Base-by-base conservation (phyloP, 2,113 vertebrate genomes). In the Oenanthe oenanthe region DNA sequence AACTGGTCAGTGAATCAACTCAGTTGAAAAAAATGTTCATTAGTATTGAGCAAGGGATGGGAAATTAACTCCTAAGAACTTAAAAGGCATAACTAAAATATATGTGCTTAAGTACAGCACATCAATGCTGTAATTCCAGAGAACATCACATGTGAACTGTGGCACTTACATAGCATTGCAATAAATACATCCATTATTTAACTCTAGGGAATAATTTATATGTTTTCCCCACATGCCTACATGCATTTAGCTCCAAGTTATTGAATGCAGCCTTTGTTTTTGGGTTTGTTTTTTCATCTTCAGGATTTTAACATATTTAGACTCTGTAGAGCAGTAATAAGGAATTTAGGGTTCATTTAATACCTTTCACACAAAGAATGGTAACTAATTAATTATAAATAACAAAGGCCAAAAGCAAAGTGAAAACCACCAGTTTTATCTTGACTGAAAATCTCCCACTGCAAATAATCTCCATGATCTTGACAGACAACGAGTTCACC, bases 21-120 rank as follows among this genome's bases (percentile, higher is more conserved):
- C 85, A 83, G 67, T 72, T 83, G 54, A 84, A 97, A 94, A 85
- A 62, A 53, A 85, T 1, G 70, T 97, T 97, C 40, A 89, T 93
- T 93, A 92, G 80, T 88, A 96, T 85, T 94, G 87, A 95, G 87
- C 65, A 91, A 85, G 45, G 42, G 40, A 72, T 95, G 66, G 60
- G 50, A 93, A 97, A 95, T 68, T 34, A 96, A 95, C 74, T 93
- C 57, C 57, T 29, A 57, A 45, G 36, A 92, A 79, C 57, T 82
- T 32, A 56, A 54, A 89, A 90, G 19, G 48, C 34, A 6, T 50
- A 57, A 80, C 29, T 53, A 53, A 54, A 68, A 53, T 7, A 9
- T 4, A 18, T 20, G 90, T 89, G 86, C 77, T 68, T n/a, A 76
- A 82, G 56, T 5, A 17, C 12, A 85, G 48, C 72, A 82, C 92